These are phyloP conservation scores for Drosophila kuntzei DNA, from an alignment of 2,888 invertebrate genomes.

Conservation along the genomic window DNA sequence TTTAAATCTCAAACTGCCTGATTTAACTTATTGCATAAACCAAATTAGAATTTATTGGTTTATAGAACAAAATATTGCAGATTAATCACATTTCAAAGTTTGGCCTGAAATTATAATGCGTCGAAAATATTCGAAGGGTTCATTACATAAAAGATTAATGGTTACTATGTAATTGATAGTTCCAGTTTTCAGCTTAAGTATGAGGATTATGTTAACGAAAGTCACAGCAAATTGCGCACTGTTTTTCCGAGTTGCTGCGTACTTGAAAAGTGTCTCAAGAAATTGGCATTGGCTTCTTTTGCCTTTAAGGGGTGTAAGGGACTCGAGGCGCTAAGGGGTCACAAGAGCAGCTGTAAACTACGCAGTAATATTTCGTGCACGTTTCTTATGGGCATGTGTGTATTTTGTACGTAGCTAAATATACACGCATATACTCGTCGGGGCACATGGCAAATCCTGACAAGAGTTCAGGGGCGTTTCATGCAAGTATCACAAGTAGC, in stretches of 20 bases:
- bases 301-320: slow-evolving; percentile 11
- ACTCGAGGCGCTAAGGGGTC: slow-evolving; percentile 1
- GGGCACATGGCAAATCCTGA: slow-evolving; percentile 60
- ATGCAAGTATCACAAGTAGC: slow-evolving; percentile 30
- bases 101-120: slow-evolving; percentile 2
- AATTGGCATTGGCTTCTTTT: slow-evolving; percentile 52
- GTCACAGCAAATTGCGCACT: slow-evolving; percentile 63
- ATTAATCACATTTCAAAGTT: neutral
- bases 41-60: neutral
- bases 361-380: slow-evolving; percentile 67
- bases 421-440: slow-evolving; percentile 11
- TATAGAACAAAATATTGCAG: too few species aligned
- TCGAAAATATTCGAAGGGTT: slow-evolving; percentile 5
- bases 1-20: neutral
- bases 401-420: slow-evolving; percentile 8
- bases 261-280: slow-evolving; percentile 69
- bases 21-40: neutral
- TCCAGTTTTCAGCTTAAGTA: neutral
- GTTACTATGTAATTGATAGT: slow-evolving; percentile 14
- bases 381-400: slow-evolving; percentile 48
- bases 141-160: slow-evolving; percentile 11
- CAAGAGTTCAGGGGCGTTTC: slow-evolving; percentile 69
- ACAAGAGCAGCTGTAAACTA: slow-evolving; percentile 55
- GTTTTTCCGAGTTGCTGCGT: slow-evolving; percentile 55
- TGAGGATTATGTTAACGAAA: neutral